A percentile compares a stretch with the other conserved stretches of the same genome.
phyloP scores from a whole-genome alignment of 2,888 invertebrate species.

The Uloborus plumipes region DNA sequence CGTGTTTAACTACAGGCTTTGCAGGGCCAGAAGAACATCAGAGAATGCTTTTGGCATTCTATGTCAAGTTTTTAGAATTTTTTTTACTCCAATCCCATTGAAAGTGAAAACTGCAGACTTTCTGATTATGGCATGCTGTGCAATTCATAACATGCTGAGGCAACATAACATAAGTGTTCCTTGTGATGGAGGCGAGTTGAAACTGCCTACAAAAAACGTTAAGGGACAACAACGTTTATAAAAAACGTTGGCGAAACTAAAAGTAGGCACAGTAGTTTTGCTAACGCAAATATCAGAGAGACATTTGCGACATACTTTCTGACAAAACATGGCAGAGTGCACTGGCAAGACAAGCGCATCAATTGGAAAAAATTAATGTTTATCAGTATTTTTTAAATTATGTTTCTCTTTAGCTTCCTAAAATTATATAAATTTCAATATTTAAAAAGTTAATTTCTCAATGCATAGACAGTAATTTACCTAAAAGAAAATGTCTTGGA shows the following conservation, averaged over 20 bases:
- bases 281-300: not conserved
- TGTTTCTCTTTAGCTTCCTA: no score
- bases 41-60: constrained; percentile 38
- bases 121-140: not conserved
- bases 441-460: no score
- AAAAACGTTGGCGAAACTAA: not conserved
- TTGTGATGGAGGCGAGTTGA: no score
- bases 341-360: no score
- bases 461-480: no score
- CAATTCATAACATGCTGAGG: not conserved
- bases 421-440: no score
- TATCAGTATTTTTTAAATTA: no score
- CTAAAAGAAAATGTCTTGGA: no score
- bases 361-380: no score
- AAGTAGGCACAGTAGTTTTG: not conserved
- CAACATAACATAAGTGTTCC: no score
- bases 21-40: constrained; percentile 7
- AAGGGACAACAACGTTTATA: no score
- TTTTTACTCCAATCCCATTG: not conserved
- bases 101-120: constrained; percentile 2
- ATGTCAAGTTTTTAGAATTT: constrained; percentile 1
- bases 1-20: constrained; percentile 14
- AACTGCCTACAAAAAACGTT: no score
- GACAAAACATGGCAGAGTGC: not conserved
- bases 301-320: not conserved